Evolutionary conservation across 2,113 vertebrate species (phyloP).

Genomic region (Xenopus laevis): DNA sequence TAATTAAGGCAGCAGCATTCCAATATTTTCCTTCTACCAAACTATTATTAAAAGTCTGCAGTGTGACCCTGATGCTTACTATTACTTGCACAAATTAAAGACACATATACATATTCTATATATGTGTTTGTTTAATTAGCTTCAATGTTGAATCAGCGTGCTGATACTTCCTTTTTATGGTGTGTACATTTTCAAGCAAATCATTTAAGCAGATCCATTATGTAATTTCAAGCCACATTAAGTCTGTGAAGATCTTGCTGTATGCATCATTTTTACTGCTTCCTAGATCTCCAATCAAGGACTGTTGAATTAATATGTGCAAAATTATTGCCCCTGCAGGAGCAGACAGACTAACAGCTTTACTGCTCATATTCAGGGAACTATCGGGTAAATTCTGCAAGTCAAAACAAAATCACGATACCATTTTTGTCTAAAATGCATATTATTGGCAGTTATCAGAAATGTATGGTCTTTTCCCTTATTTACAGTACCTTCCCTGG

Average conservation of each 20-base stretch:
- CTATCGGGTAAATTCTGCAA: too few species aligned
- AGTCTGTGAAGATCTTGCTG: conserved; percentile 48
- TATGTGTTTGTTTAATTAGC: conserved; percentile 38
- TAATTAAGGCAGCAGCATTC: too few species aligned
- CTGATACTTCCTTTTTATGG: conserved; percentile 51
- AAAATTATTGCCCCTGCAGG: conserved; percentile 35
- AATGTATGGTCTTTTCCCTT: too few species aligned
- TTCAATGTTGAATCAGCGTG: conserved; percentile 43
- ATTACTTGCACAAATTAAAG: too few species aligned
- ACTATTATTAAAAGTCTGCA: too few species aligned
- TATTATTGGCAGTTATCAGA: too few species aligned
- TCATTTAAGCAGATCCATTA: conserved; percentile 51
- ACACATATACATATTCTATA: conserved; percentile 1
- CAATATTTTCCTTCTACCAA: too few species aligned
- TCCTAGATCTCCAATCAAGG: conserved; percentile 53
- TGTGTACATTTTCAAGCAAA: conserved; percentile 54
- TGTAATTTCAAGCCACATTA: conserved; percentile 62
- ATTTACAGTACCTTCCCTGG: too few species aligned
- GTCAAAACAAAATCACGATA: too few species aligned
- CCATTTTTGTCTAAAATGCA: neutral
- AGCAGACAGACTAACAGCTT: conserved; percentile 11
- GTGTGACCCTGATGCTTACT: too few species aligned
- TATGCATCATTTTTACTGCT: conserved; percentile 60
- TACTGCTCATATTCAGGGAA: neutral
- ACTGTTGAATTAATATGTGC: conserved; percentile 55